phyloP scores from a whole-genome alignment of 35 echinoderm and acorn worm genomes.

The Stichopus chloronotus region DNA sequence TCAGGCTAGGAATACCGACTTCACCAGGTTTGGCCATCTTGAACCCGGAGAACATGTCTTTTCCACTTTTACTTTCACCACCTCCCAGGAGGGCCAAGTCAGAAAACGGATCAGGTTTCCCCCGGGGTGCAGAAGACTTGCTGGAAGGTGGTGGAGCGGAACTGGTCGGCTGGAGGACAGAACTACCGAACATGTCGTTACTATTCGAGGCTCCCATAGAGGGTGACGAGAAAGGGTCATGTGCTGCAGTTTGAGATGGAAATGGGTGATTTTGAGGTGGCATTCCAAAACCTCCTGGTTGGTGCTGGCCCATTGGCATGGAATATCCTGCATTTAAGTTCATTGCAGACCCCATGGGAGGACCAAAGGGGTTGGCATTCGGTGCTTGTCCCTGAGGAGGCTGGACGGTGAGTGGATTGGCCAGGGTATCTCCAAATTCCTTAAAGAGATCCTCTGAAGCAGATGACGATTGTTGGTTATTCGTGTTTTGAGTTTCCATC shows the following conservation, averaged over 20 bases:
- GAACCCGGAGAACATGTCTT: slow-evolving; percentile 80
- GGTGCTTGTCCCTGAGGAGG: slow-evolving; percentile 39
- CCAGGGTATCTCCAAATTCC: slow-evolving; percentile 84
- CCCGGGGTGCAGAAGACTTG: neutral
- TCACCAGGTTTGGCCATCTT: slow-evolving; percentile 95
- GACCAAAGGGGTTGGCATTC: slow-evolving; percentile 75
- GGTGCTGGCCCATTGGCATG: neutral
- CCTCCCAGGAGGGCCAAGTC: slow-evolving; percentile 72
- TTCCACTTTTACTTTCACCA: slow-evolving; percentile 58
- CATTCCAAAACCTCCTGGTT: slow-evolving; percentile 21
- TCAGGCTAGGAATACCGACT: slow-evolving; percentile 68
- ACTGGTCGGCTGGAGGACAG: slow-evolving; percentile 45
- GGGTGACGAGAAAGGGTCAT: slow-evolving; percentile 24
- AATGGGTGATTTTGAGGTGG: slow-evolving; percentile 30
- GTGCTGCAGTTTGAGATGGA: slow-evolving; percentile 29
- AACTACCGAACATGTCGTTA: slow-evolving; percentile 61
- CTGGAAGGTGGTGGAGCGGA: slow-evolving; percentile 45
- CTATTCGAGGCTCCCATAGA: slow-evolving; percentile 15
- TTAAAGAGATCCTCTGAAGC: slow-evolving; percentile 82
- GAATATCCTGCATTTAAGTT: slow-evolving; percentile 18
- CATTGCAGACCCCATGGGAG: slow-evolving; percentile 38
- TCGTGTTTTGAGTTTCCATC: slow-evolving; percentile 11
- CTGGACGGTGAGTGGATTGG: slow-evolving; percentile 17
- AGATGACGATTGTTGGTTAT: slow-evolving; percentile 22
- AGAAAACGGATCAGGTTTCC: slow-evolving; percentile 86